Evolutionary conservation across 2,797 vertebrate genomes (phyloP), one percentile per base, ranked within the genome.

Genomic region (Orientallactaga sibirica): DNA sequence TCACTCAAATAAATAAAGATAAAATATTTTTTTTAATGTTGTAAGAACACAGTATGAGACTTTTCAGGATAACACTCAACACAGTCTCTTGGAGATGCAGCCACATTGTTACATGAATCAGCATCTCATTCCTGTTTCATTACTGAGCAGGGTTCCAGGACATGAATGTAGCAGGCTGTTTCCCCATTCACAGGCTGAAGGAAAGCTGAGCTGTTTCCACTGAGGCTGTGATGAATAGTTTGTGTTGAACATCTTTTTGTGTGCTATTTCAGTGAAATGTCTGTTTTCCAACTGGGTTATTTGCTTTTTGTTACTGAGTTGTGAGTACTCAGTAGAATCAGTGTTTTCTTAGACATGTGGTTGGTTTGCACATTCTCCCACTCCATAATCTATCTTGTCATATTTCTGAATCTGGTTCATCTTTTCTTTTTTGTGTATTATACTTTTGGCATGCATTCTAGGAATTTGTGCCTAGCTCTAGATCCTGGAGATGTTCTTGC

Each of bases 291-390:
- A 58, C 16, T 58, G 55, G 55, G 55, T 58, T 58, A 58, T 80
- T 76, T 89, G 61, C 10, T 4, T 81, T 64, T 89, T 71, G 88
- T 64, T 87, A 61, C 0, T 90, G n/a, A 95, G 64, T 93, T 92
- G 55, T 58, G 55, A 58, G 16, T 58, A 16, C n/a, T 85, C 52
- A 61, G 55, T 58, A 61, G 3, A 90, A n/a, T 79, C 22, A 84
- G 0, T 15, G 64, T 74, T 89, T 43, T 80, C 14, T 62, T 93
- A 66, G 74, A 24, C 48, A 64, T 64, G 48, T 62, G 48, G n/a
- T 80, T 61, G 84, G 41, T n/a, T 74, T 6, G 52, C 73, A 70
- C 83, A 86, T 91, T 86, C 24, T 91, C 33, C 70, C 5, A 85
- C 8, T 78, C 61, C 58, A 14, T 22, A 68, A 74, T 33, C 5